A percentile compares a stretch with the other conserved stretches of the same genome.
These are phyloP conservation scores for Phyto melanocephala DNA, from an alignment of 2,888 invertebrate species.

Conservation along the genomic window DNA sequence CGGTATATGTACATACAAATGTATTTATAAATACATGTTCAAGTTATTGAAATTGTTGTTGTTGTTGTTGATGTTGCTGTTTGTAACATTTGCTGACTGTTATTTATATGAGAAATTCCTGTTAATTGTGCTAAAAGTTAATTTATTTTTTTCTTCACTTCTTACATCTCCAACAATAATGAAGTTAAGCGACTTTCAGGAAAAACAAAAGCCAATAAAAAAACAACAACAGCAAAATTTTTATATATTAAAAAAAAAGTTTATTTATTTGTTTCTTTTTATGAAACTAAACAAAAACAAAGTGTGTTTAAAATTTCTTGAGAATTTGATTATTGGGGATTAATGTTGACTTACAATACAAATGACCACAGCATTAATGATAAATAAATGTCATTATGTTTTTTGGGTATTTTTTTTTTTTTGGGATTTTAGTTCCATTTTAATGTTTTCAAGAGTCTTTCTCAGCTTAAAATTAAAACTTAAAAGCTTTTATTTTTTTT, in stretches of 20 bases:
- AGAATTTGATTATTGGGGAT: slow-evolving; percentile 56
- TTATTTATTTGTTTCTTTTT: slow-evolving; percentile 43
- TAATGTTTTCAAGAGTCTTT: slow-evolving; percentile 23
- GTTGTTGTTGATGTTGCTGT: slow-evolving; percentile 8
- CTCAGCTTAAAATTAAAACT: slow-evolving; percentile 10
- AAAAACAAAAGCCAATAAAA: slow-evolving; percentile 37
- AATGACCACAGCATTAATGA: slow-evolving; percentile 55
- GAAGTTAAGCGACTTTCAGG: slow-evolving; percentile 25
- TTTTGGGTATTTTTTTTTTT: background rate
- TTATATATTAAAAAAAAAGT: slow-evolving; percentile 33
- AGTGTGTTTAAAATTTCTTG: slow-evolving; percentile 47
- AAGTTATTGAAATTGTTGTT: slow-evolving; percentile 13
- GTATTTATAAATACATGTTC: no score
- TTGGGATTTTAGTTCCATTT: background rate
- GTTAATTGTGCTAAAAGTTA: slow-evolving; percentile 63
- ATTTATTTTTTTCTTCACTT: slow-evolving; percentile 28
- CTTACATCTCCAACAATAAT: background rate
- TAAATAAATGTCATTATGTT: slow-evolving; percentile 61
- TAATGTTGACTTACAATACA: slow-evolving; percentile 50
- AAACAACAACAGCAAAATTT: slow-evolving; percentile 13
- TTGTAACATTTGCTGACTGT: slow-evolving; percentile 54
- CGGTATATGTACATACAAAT: slow-evolving; percentile 24
- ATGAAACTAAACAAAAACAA: background rate
- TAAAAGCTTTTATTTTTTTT: slow-evolving; percentile 48
- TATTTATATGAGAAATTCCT: slow-evolving; percentile 65